These are phyloP conservation scores for Amia ocellicauda DNA, from an alignment of 2,113 vertebrate species.

Conservation along the genomic window DNA sequence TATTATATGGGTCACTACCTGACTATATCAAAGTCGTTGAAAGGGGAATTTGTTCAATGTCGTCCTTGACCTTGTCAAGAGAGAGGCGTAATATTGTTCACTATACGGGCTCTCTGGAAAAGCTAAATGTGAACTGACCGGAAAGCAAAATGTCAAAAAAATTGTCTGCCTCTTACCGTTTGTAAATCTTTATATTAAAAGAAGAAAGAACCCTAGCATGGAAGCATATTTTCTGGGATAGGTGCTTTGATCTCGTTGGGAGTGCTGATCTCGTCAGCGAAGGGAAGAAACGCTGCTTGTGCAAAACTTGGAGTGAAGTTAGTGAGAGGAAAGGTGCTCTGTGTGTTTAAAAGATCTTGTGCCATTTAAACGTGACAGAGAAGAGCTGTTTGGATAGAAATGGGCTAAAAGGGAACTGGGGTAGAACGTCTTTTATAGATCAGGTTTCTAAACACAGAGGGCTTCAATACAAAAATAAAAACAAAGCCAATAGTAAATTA, in stretches of 20 bases:
- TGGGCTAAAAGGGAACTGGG: too few species aligned
- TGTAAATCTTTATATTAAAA: too few species aligned
- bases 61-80: background rate
- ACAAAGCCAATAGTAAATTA: conserved; percentile 33
- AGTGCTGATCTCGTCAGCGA: too few species aligned
- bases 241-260: too few species aligned
- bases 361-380: background rate
- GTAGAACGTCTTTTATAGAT: too few species aligned
- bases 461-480: conserved; percentile 37
- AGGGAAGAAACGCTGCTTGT: background rate
- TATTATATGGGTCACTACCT: conserved; percentile 1
- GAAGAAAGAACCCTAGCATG: too few species aligned
- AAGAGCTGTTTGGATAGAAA: background rate
- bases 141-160: too few species aligned
- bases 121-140: too few species aligned
- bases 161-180: too few species aligned
- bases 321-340: background rate
- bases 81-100: background rate
- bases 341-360: conserved; percentile 2
- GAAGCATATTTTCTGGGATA: too few species aligned
- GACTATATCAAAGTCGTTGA: background rate
- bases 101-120: too few species aligned
- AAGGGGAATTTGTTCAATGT: background rate
- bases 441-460: conserved; percentile 4
- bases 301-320: background rate